These are phyloP conservation scores for Pseudococcus longispinus DNA, from an alignment of 2,888 invertebrate species.

Conservation along the genomic window DNA sequence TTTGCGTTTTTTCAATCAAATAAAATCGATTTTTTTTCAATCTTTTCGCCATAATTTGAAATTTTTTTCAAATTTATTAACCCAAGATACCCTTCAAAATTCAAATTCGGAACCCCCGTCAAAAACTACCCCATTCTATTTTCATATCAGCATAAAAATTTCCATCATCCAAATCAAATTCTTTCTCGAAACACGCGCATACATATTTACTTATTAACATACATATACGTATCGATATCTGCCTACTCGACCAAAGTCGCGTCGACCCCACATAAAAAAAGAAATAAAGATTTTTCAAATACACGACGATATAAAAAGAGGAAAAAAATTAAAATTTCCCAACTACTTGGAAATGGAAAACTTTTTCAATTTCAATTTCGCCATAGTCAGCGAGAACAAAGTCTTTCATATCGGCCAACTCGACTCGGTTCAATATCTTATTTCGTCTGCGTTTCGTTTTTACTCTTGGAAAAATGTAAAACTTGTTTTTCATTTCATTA, in stretches of 20 bases:
- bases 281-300: not conserved
- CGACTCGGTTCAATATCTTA: no score
- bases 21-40: no score
- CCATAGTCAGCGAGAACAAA: not conserved
- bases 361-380: conserved; percentile 36
- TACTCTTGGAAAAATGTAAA: not conserved
- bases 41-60: no score
- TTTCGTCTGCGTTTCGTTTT: no score
- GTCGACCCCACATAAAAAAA: not conserved
- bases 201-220: not conserved
- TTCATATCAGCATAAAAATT: not conserved
- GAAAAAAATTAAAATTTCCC: not conserved
- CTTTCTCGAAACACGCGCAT: not conserved
- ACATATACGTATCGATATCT: no score
- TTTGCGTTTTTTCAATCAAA: no score
- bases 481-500: not conserved
- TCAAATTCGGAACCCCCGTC: not conserved
- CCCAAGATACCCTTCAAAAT: not conserved
- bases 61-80: no score
- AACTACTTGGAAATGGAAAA: not conserved
- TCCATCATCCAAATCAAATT: not conserved
- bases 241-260: not conserved
- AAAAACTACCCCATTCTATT: not conserved
- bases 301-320: not conserved
- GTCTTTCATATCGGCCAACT: not conserved